Evolutionary conservation across 2,113 vertebrate species (phyloP), one percentile per base, ranked within the genome.

Genomic region (Eolophus roseicapilla): DNA sequence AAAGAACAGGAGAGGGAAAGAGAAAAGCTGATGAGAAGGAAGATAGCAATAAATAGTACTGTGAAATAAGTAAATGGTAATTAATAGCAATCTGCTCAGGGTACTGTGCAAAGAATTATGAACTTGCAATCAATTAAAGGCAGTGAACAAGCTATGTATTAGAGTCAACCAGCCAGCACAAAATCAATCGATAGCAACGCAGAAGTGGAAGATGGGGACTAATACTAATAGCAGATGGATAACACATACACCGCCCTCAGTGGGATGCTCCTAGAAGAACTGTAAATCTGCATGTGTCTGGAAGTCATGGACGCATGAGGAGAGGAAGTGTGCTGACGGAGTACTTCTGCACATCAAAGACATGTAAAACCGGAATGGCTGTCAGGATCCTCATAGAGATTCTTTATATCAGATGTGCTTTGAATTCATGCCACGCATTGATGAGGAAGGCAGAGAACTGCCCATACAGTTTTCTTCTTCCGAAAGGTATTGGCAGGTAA

Each of bases 71-170:
- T 86, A 90, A 90, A 78, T 46, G 35, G 39, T 73, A 84, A 52
- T 86, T 92, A 92, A 79, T 75, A 86, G 44, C 47, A 55, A 82
- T 88, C 73, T 88, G 64, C 57, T 52, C 33, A 39, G 28, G 44
- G 29, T 71, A 86, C 25, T 69, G 65, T n/a, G 83, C 86, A 82
- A 82, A 87, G 41, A 16, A 75, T 86, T 46, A 90, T 90, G 62
- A 96, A 88, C 69, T 79, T 82, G 65, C 52, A 65, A 69, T 92
- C 82, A 84, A 21, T 94, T 75, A 84, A 69, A 86, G 62, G 44
- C 69, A 47, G 65, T 46, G 49, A 96, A 73, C 73, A 79, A 75
- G 41, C 83, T 86, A 46, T 90, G 15, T 84, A 13, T 79, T 74
- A 68, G 24, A 88, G 52, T 50, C 52, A 86, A 74, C 17, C 64